Base-by-base conservation (phyloP, 2,113 vertebrate species). In the Sorex fumeus region DNA sequence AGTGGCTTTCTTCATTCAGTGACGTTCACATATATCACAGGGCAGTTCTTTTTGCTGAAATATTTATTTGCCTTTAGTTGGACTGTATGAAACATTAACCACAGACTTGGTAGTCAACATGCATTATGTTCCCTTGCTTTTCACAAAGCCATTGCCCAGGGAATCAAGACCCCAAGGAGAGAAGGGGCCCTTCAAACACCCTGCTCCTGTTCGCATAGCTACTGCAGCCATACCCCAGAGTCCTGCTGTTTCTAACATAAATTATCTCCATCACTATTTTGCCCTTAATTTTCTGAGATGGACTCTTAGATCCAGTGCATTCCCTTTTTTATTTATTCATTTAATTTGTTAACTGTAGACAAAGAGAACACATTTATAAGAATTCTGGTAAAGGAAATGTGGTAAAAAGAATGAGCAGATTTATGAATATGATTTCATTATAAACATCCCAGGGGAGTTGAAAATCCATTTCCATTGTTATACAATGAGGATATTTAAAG, bases 371-470 rank as follows among this genome's bases (percentile, higher is more conserved):
- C n/a, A 85, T 94, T 87, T 96, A 77, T 0, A 82, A 78, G 75
- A 90, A 70, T 91, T 82, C 66, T 91, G 28, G 47, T 94, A 67
- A 89, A 91, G 89, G 43, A 8, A 16, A 87, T 91, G 34, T 66
- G 27, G 72, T 87, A 2, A 74, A 70, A 93, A 89, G 71, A 57
- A 23, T 45, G 19, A 94, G 62, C 19, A 82, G 84, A 93, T 95
- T 91, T 91, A 96, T 89, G 70, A 89, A 79, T 45, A 82, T 84
- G 84, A 84, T 90, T 94, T 93, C 32, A 94, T 91, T 45, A 62
- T 75, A 53, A 89, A 64, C 43, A 88, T 85, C 53, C 66, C 84
- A 78, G 12, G 60, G 74, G 64, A 72, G 69, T 28, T 82, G n/a
- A n/a, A 91, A 87, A 85, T 79, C 47, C 36, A 78, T 87, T 75